Evolutionary conservation across 2,888 invertebrate species (phyloP), one percentile per base, ranked within the genome.

Genomic region (Torymus auratus): DNA sequence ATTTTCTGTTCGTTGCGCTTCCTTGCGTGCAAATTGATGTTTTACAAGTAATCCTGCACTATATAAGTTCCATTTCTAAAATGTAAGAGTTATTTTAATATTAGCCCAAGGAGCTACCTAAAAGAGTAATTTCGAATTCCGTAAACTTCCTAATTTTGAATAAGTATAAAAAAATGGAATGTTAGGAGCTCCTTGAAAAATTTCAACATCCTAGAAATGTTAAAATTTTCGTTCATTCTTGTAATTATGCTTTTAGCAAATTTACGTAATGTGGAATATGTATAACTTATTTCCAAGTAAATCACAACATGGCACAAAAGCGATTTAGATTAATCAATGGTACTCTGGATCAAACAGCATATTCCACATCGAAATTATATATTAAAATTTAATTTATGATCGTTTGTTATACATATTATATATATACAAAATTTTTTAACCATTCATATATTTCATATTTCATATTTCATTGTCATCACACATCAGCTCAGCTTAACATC

Each of bases 1-100:
- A 70, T 55, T 72, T 71, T 73, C n/a, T 67, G 53, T 65, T 72
- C 56, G 65, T 53, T 81, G 62, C 65, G 70, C 73, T 77, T 77
- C 28, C 12, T 68, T 70, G 55, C 68, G 76, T 73, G 62, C 68
- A 77, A 77, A 15, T 64, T 77, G 52, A 3, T 78, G 73, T 80
- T 53, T 67, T 10, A 69, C n/a, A 55, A 61, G 13, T 70, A 41
- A 75, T 71, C 72, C 67, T 80, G 72, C 80, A 80, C 78, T 58
- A 23, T 72, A 13, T 55, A 2, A 65, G 11, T 75, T 61, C n/a
- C 68, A 60, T 61, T 68, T 67, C 58, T 2, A 64, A 65, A 56
- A 14, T 12, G 72, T 28, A 56, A 68, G 4, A 53, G 7, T 68
- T 13, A 20, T 23, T 58, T 75, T 61, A 41, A 41, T 41, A 17